phyloP scores from a whole-genome alignment of 1,140 invertebrate genomes.

The Drosophila ananassae region DNA sequence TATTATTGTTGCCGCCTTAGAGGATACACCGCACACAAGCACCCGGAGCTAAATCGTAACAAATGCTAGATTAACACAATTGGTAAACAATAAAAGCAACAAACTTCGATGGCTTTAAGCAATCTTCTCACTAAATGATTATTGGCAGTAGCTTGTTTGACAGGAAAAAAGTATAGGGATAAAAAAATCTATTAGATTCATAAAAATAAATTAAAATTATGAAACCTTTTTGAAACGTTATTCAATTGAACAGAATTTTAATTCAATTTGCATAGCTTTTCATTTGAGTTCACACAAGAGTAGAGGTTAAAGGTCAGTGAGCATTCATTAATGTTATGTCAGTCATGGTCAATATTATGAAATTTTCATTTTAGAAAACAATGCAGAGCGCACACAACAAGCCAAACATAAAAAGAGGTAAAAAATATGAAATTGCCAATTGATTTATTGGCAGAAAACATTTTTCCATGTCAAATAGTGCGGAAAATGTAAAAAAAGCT shows the following conservation, averaged over 20 bases:
- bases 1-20: slow-evolving; percentile 39
- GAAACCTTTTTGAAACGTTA: slow-evolving; percentile 1
- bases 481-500: slow-evolving; percentile 64
- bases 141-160: slow-evolving; percentile 3
- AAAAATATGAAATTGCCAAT: slow-evolving; percentile 55
- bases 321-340: slow-evolving; percentile 28
- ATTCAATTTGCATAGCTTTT: slow-evolving; percentile 2
- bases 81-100: slow-evolving; percentile 80
- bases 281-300: neutral
- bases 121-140: slow-evolving; percentile 18
- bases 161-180: neutral
- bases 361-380: slow-evolving; percentile 48
- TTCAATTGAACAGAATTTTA: neutral
- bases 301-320: slow-evolving; percentile 24
- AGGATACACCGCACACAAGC: slow-evolving; percentile 20
- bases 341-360: slow-evolving; percentile 30
- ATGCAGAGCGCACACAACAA: slow-evolving; percentile 13
- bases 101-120: slow-evolving; percentile 66
- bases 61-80: slow-evolving; percentile 83
- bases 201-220: neutral
- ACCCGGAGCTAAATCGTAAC: slow-evolving; percentile 39
- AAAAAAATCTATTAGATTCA: neutral
- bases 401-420: neutral
- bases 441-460: slow-evolving; percentile 73
- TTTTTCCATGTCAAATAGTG: slow-evolving; percentile 70